Evolutionary conservation across 2,113 vertebrate genomes (phyloP).

Genomic region (Copsychus sechellarum): DNA sequence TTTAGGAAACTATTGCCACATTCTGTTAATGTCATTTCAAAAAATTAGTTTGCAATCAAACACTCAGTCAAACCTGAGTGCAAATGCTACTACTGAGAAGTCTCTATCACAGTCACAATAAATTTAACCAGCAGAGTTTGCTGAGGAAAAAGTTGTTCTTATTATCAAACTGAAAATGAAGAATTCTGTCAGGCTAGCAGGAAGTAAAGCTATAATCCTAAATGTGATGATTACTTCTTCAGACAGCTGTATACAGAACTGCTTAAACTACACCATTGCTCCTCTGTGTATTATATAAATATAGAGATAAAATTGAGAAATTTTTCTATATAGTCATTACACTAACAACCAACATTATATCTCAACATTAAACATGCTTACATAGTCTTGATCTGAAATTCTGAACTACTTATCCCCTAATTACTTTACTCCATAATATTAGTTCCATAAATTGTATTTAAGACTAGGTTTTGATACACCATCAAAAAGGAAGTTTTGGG

Average conservation of each 20-base stretch:
- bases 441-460: neutral
- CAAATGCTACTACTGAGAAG: neutral
- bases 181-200: neutral
- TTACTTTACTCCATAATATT: neutral
- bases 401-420: neutral
- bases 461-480: neutral
- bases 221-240: neutral
- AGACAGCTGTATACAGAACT: neutral
- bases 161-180: neutral
- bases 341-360: neutral
- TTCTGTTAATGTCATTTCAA: neutral
- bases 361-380: neutral
- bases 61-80: neutral
- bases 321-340: neutral
- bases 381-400: neutral
- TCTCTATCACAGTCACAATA: neutral
- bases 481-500: neutral
- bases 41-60: neutral
- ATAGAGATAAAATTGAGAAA: fast-evolving
- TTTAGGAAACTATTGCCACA: neutral
- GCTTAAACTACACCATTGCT: neutral
- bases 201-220: neutral
- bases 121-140: neutral
- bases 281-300: neutral
- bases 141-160: neutral